phyloP scores from a whole-genome alignment of 92 coral and sea anemone species.

The Nematostella vectensis region DNA sequence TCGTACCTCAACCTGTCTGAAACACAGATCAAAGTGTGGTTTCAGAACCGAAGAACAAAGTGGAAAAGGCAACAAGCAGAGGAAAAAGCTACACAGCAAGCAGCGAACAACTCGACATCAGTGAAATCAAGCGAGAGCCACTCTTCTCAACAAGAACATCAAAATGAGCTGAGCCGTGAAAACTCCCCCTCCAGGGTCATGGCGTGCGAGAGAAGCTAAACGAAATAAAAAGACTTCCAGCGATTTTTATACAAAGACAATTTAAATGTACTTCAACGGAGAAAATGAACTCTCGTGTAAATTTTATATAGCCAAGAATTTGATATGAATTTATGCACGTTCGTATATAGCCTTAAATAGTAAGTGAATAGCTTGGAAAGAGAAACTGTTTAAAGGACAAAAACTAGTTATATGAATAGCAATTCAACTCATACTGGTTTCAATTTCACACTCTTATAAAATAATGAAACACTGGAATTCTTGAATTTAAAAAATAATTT shows the following conservation, averaged over 20 bases:
- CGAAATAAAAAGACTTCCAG: not conserved
- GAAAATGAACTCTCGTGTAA: not conserved
- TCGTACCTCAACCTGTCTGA: constrained; percentile 80
- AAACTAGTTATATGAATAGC: no score
- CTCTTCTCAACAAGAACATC: constrained; percentile 20
- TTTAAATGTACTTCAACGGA: not conserved
- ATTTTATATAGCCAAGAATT: no score
- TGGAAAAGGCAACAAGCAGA: constrained; percentile 89
- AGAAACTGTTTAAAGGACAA: no score
- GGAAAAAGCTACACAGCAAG: constrained; percentile 64
- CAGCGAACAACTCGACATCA: constrained; percentile 11
- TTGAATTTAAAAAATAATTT: no score
- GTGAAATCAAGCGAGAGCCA: constrained; percentile 48
- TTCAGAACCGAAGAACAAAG: constrained; percentile 85
- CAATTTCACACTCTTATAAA: no score
- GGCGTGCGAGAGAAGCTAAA: not conserved
- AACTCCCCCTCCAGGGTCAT: not conserved
- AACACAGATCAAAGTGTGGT: constrained; percentile 94
- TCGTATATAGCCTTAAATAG: no score
- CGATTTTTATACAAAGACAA: no score
- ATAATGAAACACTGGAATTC: no score
- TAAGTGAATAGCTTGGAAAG: no score
- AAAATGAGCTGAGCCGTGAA: constrained; percentile 10
- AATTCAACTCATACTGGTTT: no score
- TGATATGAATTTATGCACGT: no score